Base-by-base conservation (phyloP, 2,888 invertebrate genomes). In the Podotricha telesiphe region DNA sequence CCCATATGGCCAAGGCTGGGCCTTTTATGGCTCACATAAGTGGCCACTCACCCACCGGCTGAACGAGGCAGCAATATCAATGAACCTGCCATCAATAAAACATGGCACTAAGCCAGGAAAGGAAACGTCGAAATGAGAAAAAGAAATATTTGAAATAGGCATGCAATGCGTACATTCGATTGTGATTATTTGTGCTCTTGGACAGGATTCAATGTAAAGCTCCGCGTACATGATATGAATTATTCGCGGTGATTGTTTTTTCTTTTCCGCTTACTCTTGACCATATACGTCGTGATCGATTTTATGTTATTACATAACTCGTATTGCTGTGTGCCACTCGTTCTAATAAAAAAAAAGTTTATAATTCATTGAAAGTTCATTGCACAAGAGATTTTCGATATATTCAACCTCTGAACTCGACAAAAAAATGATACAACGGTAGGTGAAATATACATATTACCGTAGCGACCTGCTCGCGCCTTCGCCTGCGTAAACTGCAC, bases 51-150 rank as follows among this genome's bases (percentile, higher is more conserved):
- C 91, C 92, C 88, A 86, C 86, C 86, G 82, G 79, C 87, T 91
- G 91, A 92, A 93, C 93, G 91, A 91, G 91, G 84, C 86, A 88
- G 86, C 86, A 88, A 93, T 93, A 93, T 93, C 93, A 93, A 93
- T 93, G 92, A 92, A 92, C 91, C 85, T 86, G 81, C 88, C 88
- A 92, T 93, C 92, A 92, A 93, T 93, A 92, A 92, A 92, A 93
- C 93, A 92, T 93, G 91, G 89, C 90, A 86, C 84, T 84, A 80
- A 84, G 89, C 91, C 92, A 89, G 87, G 84, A 91, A 92, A 93
- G 92, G 92, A 90, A 91, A 88, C 86, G 81, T 86, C 85, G 88
- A 88, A 89, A 89, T 85, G 87, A 90, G 89, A 91, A 92, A 79
- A 92, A 91, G 89, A 91, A 91, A 86, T 89, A 89, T 90, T 91